Conservation (phyloP, 2,888 invertebrate species). For the Amorpha juglandis region DNA sequence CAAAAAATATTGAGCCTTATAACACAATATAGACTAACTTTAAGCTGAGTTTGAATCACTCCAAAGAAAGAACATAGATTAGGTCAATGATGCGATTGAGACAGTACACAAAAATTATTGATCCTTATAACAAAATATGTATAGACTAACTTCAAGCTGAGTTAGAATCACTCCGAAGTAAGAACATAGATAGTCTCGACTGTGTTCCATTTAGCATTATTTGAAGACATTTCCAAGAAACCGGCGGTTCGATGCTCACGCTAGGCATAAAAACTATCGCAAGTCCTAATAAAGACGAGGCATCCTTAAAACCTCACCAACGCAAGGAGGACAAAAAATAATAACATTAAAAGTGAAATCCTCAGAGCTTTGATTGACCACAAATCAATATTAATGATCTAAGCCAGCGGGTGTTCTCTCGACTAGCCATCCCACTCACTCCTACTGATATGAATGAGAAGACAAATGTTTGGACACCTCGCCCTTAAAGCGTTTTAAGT, state of each 20-base stretch:
- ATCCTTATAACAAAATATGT: too few species aligned
- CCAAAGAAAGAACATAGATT: too few species aligned
- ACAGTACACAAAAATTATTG: too few species aligned
- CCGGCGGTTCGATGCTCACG: background rate
- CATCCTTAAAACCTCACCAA: constrained; percentile 54
- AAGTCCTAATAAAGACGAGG: constrained; percentile 48
- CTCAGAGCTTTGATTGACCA: constrained; percentile 83
- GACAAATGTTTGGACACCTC: constrained; percentile 78
- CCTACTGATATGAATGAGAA: constrained; percentile 52
- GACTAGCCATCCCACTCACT: constrained; percentile 54
- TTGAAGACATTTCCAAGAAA: constrained; percentile 11
- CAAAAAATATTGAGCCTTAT: too few species aligned
- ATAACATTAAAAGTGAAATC: constrained; percentile 82
- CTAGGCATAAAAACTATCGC: constrained; percentile 26
- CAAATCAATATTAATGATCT: constrained; percentile 85
- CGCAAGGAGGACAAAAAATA: constrained; percentile 63
- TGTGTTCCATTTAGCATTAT: constrained; percentile 9
- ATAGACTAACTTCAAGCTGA: too few species aligned
- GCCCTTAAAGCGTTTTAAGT: constrained; percentile 83
- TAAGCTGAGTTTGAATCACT: too few species aligned
- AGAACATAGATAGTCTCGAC: too few species aligned
- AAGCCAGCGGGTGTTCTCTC: constrained; percentile 77
- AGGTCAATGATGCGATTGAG: too few species aligned
- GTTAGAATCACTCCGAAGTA: too few species aligned
- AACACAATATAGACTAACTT: too few species aligned